Percentiles rank a stretch among this genome's conserved stretches.
Conservation (phyloP, 2,888 invertebrate species). For the Orchesella flavescens region DNA sequence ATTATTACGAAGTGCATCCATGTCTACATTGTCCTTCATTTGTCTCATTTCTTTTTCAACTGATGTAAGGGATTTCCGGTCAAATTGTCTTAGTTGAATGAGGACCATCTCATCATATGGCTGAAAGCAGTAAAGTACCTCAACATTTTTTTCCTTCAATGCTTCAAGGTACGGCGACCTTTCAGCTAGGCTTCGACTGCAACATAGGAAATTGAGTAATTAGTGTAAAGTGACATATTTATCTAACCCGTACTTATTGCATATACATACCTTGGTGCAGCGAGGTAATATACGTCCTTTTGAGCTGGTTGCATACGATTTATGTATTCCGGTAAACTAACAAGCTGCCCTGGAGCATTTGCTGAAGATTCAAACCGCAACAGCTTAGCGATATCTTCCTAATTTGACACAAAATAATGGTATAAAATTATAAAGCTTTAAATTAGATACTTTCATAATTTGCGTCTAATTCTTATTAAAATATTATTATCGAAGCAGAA, state of each 20-base stretch:
- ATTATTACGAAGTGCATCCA: constrained; percentile 79
- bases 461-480: too few species aligned
- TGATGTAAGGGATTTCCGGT: constrained; percentile 84
- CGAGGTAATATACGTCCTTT: constrained; percentile 91
- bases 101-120: constrained; percentile 97
- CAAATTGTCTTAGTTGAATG: constrained; percentile 89
- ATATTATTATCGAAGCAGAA: neutral
- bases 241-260: too few species aligned
- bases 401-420: constrained; percentile 42
- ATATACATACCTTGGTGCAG: constrained; percentile 92
- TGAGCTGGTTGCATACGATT: constrained; percentile 84
- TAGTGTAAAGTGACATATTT: constrained; percentile 28
- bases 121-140: constrained; percentile 96
- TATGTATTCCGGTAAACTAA: constrained; percentile 88
- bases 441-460: too few species aligned
- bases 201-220: too few species aligned
- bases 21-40: constrained; percentile 79
- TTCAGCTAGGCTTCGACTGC: constrained; percentile 91
- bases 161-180: constrained; percentile 96
- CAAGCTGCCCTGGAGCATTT: constrained; percentile 81
- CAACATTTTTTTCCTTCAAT: constrained; percentile 87
- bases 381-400: constrained; percentile 93
- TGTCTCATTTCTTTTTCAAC: constrained; percentile 95
- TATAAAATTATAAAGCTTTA: neutral
- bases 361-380: constrained; percentile 94